These are phyloP conservation scores for Epinotia demarniana DNA, from an alignment of 2,888 invertebrate species.

Conservation along the genomic window DNA sequence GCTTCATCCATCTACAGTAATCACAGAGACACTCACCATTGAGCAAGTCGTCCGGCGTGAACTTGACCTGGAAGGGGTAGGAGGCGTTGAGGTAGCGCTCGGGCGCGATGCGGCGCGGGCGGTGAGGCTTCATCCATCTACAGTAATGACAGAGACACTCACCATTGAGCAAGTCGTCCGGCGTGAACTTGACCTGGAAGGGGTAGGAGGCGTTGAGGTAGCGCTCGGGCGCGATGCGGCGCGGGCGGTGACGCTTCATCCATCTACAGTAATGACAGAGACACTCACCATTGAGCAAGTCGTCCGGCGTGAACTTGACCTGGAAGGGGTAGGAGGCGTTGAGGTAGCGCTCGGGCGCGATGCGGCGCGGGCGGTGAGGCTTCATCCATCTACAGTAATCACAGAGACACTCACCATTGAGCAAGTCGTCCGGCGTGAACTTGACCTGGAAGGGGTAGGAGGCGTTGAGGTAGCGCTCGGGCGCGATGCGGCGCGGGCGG, in stretches of 20 bases:
- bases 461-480: background rate
- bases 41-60: slow-evolving; percentile 56
- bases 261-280: too few relatives aligned
- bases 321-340: background rate
- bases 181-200: slow-evolving; percentile 86
- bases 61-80: slow-evolving; percentile 87
- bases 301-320: slow-evolving; percentile 48
- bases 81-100: slow-evolving; percentile 86
- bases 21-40: too few relatives aligned
- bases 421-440: background rate
- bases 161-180: slow-evolving; percentile 60
- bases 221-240: slow-evolving; percentile 83
- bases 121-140: too few relatives aligned
- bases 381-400: background rate
- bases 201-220: slow-evolving; percentile 88
- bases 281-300: slow-evolving; percentile 49
- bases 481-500: background rate
- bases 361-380: background rate
- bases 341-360: background rate
- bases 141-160: too few relatives aligned
- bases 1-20: too few relatives aligned
- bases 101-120: slow-evolving; percentile 54
- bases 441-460: background rate
- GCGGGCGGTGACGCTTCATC: too few relatives aligned
- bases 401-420: background rate